Base-by-base conservation (phyloP, 2,797 vertebrate species). In the Mallotus villosus region DNA sequence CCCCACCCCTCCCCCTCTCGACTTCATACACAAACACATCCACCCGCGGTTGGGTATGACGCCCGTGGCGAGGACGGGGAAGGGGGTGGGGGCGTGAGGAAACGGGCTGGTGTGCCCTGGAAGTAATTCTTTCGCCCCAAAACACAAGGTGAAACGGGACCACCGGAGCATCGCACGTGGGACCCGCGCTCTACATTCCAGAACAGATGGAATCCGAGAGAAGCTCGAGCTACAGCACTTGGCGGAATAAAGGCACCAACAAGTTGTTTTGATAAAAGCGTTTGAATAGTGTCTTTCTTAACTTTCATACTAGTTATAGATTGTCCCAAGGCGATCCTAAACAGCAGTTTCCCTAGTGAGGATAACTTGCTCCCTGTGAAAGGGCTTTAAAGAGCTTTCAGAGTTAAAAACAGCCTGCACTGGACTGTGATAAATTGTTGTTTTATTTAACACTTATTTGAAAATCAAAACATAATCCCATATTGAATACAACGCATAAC, bases 51-150 rank as follows among this genome's bases (percentile, higher is more conserved):
- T 72, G 4, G 63, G 76, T 27, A 70, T 80, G 77, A 49, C 59
- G 74, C 73, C 68, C 64, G 57, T 69, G 53, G 71, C 51, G 21
- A 74, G 80, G 53, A 67, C 63, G 59, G 78, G 81, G 74, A 34
- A 72, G 83, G 75, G 81, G 82, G 77, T 71, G 77, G 87, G 82
- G 82, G 74, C 80, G 84, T 83, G 89, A 93, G 92, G 92, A 93
- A 93, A 92, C 88, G 79, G 85, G 83, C 76, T 90, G 82, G 87
- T 90, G 81, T 93, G 92, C 91, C 91, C 93, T 93, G 92, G 93
- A 94, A 93, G 93, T 93, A 87, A 91, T 93, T 91, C 86, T 86
- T 84, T 82, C 88, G 69, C 87, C 87, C 86, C 74, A 82, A 84
- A 78, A 83, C 70, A 84, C 76, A 87, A 87, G 83, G 84, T 89